phyloP scores from a whole-genome alignment of 2,113 vertebrate genomes.

The Progne subis region DNA sequence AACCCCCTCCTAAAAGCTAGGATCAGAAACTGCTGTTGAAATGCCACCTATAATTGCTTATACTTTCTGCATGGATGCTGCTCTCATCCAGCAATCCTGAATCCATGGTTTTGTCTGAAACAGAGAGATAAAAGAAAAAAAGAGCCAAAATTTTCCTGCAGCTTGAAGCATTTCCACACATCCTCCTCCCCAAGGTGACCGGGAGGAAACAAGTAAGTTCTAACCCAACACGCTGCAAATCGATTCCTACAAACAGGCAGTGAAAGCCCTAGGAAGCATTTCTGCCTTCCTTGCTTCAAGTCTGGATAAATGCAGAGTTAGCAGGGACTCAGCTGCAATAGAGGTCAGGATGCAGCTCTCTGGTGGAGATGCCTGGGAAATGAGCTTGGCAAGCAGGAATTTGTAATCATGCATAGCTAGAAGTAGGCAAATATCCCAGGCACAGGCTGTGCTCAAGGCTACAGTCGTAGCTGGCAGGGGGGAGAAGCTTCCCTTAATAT shows the following conservation, averaged over 20 bases:
- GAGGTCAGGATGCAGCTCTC: conserved; percentile 22
- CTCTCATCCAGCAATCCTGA: neutral
- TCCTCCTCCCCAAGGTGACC: neutral
- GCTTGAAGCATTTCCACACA: neutral
- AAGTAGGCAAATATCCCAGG: neutral
- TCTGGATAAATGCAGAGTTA: conserved; percentile 18
- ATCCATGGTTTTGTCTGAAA: neutral
- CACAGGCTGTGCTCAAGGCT: neutral
- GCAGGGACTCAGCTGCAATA: neutral
- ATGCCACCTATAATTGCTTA: neutral
- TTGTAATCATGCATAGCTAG: conserved; percentile 5
- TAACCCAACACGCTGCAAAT: neutral
- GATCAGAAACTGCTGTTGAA: neutral
- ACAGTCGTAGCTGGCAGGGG: neutral
- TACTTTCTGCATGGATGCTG: neutral
- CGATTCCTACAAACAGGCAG: neutral
- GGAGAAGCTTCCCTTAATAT: neutral
- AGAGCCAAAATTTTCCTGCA: neutral
- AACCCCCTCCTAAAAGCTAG: neutral
- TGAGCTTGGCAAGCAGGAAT: neutral
- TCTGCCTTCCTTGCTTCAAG: neutral
- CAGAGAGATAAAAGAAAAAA: neutral
- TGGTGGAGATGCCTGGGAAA: neutral
- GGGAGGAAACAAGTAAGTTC: neutral
- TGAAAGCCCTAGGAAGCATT: conserved; percentile 12